These are phyloP conservation scores for Ophthalmotilapia sp. DNA, from an alignment of 2,113 vertebrate genomes.

Conservation along the genomic window DNA sequence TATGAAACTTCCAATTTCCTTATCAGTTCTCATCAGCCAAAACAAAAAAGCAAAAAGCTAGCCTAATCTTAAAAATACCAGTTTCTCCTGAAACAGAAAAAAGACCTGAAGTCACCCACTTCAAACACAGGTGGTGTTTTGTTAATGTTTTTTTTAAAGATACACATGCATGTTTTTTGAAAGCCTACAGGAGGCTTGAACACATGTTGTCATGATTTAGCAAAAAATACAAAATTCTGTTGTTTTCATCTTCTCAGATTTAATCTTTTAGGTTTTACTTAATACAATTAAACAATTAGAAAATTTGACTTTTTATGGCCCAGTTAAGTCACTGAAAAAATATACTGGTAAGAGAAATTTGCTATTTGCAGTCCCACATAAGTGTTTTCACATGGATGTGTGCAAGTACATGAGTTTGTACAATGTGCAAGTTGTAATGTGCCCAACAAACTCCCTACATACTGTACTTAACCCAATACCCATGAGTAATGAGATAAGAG, in stretches of 20 bases:
- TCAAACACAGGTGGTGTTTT: neutral
- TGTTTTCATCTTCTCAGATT: neutral
- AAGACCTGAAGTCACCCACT: neutral
- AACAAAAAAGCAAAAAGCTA: neutral
- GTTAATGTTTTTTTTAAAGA: accelerated
- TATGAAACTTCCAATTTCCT: neutral
- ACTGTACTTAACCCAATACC: neutral
- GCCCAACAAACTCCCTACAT: neutral
- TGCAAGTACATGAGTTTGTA: neutral
- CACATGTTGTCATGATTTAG: neutral
- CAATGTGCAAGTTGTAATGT: neutral
- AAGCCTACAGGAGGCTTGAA: neutral
- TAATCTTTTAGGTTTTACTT: neutral
- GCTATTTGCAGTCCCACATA: neutral
- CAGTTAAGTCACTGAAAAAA: neutral
- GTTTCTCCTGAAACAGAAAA: neutral
- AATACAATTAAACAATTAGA: neutral
- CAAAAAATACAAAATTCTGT: neutral
- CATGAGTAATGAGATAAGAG: neutral
- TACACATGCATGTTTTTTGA: neutral
- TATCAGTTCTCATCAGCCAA: neutral
- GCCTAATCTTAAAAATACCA: neutral
- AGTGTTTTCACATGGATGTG: neutral
- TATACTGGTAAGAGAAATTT: neutral
- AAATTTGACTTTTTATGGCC: accelerated